These are phyloP conservation scores for Galeruca laticollis DNA, from an alignment of 2,888 invertebrate genomes.

Conservation along the genomic window DNA sequence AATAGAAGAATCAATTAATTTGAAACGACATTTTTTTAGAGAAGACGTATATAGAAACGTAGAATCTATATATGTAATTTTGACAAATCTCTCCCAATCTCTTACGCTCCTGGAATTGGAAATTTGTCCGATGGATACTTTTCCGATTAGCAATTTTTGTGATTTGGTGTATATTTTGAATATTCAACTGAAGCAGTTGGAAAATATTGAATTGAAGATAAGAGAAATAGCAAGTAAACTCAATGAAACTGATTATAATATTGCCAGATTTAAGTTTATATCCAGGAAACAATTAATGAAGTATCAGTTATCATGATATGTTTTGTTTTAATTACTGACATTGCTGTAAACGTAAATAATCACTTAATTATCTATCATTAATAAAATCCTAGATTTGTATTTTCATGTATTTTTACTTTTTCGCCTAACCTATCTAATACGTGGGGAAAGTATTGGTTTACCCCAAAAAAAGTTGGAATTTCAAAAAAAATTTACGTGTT, in stretches of 20 bases:
- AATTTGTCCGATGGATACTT: neutral
- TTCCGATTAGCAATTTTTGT: neutral
- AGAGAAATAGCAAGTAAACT: slow-evolving; percentile 8
- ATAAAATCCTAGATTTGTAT: too few species aligned
- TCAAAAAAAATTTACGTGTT: too few species aligned
- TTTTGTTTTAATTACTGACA: too few species aligned
- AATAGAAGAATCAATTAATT: neutral
- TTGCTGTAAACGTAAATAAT: too few species aligned
- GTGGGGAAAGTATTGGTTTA: too few species aligned
- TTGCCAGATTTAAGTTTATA: neutral
- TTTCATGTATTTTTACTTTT: too few species aligned
- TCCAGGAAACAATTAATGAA: neutral
- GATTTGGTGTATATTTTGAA: neutral
- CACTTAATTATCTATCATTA: too few species aligned
- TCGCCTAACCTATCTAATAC: too few species aligned
- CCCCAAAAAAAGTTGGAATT: too few species aligned
- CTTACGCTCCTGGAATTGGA: neutral
- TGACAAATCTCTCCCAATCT: neutral
- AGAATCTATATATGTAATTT: neutral
- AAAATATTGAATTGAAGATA: neutral
- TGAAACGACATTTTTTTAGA: neutral
- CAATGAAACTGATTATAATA: neutral
- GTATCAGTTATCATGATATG: too few species aligned
- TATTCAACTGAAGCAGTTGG: neutral
- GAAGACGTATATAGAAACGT: neutral